phyloP scores from a whole-genome alignment of 2,888 invertebrate genomes.

The Merodon equestris region DNA sequence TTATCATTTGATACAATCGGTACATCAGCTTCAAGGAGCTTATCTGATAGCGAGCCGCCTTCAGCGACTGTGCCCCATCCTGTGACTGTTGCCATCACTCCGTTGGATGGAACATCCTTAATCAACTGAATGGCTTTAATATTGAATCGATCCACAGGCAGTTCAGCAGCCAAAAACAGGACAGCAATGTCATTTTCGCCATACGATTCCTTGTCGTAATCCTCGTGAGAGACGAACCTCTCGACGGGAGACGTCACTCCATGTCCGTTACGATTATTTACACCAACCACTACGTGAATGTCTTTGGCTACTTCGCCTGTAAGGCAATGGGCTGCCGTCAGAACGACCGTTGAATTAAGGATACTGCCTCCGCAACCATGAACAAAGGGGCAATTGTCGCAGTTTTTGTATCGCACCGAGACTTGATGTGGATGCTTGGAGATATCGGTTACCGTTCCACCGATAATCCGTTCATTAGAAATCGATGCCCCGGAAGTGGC shows the following conservation, averaged over 20 bases:
- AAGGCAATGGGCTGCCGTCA: conserved; percentile 79
- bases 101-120: conserved; percentile 65
- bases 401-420: conserved; percentile 75
- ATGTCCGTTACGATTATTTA: conserved; percentile 1
- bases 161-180: not conserved
- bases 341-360: conserved; percentile 72
- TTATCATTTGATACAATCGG: conserved; percentile 74
- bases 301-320: conserved; percentile 36
- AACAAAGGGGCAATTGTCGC: conserved; percentile 34
- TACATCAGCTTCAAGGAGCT: conserved; percentile 79
- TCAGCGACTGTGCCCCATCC: conserved; percentile 72
- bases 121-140: conserved; percentile 75
- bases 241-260: conserved; percentile 10
- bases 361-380: conserved; percentile 79
- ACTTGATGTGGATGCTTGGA: conserved; percentile 78
- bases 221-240: conserved; percentile 10
- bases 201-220: conserved; percentile 18
- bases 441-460: conserved; percentile 77
- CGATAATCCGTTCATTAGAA: conserved; percentile 75
- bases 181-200: conserved; percentile 30
- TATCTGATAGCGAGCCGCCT: conserved; percentile 71
- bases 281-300: conserved; percentile 20
- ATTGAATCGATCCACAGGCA: not conserved
- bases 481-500: conserved; percentile 41
- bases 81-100: conserved; percentile 66